These are phyloP conservation scores for Leptinotarsa rubiginosa DNA, from an alignment of 2,888 invertebrate species.

Conservation along the genomic window DNA sequence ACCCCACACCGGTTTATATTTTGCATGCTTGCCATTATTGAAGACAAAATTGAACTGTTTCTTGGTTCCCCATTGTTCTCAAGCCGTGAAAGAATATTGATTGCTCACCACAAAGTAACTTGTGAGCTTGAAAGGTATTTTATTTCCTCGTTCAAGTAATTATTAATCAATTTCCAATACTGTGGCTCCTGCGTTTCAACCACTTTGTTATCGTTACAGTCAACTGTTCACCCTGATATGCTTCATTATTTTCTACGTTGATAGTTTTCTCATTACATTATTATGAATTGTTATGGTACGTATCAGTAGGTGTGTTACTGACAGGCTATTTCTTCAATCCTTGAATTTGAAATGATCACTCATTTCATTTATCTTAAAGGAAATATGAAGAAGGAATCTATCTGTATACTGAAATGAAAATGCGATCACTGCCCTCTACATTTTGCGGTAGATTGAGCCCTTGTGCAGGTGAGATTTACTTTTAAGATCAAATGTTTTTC, in stretches of 20 bases:
- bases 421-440: too few relatives aligned
- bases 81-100: slow-evolving; percentile 20
- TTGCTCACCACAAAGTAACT: slow-evolving; percentile 16
- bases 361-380: too few relatives aligned
- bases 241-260: not conserved
- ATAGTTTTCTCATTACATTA: too few relatives aligned
- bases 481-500: too few relatives aligned
- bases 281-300: too few relatives aligned
- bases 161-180: slow-evolving; percentile 1
- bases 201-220: not conserved
- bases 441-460: too few relatives aligned
- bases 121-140: slow-evolving; percentile 1
- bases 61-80: slow-evolving; percentile 19
- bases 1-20: slow-evolving; percentile 12
- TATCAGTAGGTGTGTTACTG: too few relatives aligned
- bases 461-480: too few relatives aligned
- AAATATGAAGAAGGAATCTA: too few relatives aligned
- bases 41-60: slow-evolving; percentile 25
- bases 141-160: not conserved
- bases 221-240: not conserved
- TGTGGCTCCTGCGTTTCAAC: not conserved
- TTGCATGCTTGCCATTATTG: slow-evolving; percentile 15
- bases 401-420: too few relatives aligned
- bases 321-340: too few relatives aligned
- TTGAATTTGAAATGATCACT: too few relatives aligned